These are phyloP conservation scores for Tridacna crocea DNA, from an alignment of 2,888 invertebrate species.

Conservation along the genomic window DNA sequence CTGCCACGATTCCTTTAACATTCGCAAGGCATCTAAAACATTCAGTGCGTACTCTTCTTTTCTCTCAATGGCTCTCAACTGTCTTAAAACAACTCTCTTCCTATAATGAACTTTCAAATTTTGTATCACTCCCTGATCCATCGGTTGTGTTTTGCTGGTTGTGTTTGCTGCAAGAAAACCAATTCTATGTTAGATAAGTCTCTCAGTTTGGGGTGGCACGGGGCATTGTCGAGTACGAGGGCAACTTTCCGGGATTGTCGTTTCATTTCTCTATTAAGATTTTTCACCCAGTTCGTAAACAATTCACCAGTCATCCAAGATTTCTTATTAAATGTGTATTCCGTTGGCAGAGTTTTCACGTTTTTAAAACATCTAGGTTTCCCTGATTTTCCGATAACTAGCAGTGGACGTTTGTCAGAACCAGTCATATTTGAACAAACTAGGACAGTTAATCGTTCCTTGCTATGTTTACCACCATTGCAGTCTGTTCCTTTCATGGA, in stretches of 20 bases:
- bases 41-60: conserved; percentile 15
- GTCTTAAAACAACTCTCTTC: conserved; percentile 19
- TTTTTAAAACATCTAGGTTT: conserved; percentile 21
- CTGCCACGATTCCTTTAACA: conserved; percentile 53
- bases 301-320: conserved; percentile 51
- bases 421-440: too few relatives aligned
- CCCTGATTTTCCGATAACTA: background rate
- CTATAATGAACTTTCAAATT: conserved; percentile 58
- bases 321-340: conserved; percentile 8
- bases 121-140: conserved; percentile 70
- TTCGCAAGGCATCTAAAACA: conserved; percentile 45
- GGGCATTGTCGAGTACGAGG: conserved; percentile 66
- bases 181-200: conserved; percentile 46
- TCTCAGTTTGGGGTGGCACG: conserved; percentile 59
- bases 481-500: too few relatives aligned
- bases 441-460: too few relatives aligned
- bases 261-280: conserved; percentile 48
- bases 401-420: too few relatives aligned
- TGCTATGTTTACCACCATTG: too few relatives aligned
- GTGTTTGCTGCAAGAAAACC: conserved; percentile 67
- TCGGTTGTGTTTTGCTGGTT: conserved; percentile 65
- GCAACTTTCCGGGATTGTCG: conserved; percentile 39
- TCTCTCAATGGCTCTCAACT: conserved; percentile 33
- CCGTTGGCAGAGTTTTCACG: background rate
- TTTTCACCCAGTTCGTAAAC: conserved; percentile 62